Base-by-base conservation (phyloP, 1,140 invertebrate genomes). In the Monomorium pharaonis region DNA sequence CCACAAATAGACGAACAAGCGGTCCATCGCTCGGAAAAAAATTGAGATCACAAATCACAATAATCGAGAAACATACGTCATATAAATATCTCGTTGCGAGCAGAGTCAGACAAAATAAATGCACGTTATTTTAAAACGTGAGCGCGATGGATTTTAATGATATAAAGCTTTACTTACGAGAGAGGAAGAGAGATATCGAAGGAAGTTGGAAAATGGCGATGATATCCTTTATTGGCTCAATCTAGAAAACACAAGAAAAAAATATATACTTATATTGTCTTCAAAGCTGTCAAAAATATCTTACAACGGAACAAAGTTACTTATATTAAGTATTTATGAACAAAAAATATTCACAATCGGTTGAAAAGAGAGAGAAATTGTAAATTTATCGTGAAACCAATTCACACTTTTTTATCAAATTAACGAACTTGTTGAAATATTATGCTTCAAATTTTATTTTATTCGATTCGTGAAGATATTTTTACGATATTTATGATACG, bases 21-120 rank as follows among this genome's bases (percentile, higher is more conserved):
- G n/a, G 70, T 37, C 30, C 49, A 47, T 63, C 58, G 24, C 9
- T 33, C 24, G 2, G 42, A 65, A 78, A 65, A 63, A 78, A 75
- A 74, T 75, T 56, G 70, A 49, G 44, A 63, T 65, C 58, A 65
- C 42, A 78, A 78, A 78, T 78, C 27, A 78, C 27, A 49, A 77
- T 77, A 65, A 75, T 63, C 18, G 18, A 63, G n/a, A 14, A 47
- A 49, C 56, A 77, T 49, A 49, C 27, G 27, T 63, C 75, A 33
- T 49, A 49, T 33, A 54, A 77, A 51, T 49, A 33, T 63, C 30
- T 77, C 14, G 37, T 63, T 42, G 72, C 21, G 21, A 44, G 12
- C 51, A 24, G 74, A 27, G 24, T 16, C 24, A 30, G 18, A 30
- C 21, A n/a, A 76, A 27, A 77, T 14, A n/a, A 33, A 49, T 16